These are phyloP conservation scores for Mionectes macconnelli DNA, from an alignment of 2,113 vertebrate species.

Conservation along the genomic window DNA sequence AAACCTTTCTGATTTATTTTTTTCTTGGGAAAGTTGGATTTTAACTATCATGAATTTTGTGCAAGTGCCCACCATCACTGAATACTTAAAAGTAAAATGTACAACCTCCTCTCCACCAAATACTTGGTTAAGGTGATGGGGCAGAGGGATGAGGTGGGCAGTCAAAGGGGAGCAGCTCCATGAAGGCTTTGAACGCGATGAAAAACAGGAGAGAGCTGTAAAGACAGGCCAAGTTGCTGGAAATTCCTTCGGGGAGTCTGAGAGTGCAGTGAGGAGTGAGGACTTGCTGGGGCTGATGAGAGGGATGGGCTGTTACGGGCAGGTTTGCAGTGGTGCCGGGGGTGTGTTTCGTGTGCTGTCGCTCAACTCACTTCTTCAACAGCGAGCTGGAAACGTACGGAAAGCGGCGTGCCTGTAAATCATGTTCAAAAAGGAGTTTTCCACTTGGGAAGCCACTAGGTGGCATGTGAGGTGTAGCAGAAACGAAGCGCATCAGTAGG, in stretches of 20 bases:
- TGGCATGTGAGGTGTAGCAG: constrained; percentile 68
- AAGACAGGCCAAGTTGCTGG: neutral
- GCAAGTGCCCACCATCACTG: neutral
- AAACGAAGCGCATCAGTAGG: neutral
- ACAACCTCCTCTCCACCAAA: neutral
- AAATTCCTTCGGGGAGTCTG: neutral
- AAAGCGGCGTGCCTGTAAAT: accelerated
- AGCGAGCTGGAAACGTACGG: accelerated
- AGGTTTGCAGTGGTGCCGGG: accelerated
- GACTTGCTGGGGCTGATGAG: neutral
- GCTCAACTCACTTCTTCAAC: neutral
- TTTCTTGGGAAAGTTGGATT: neutral
- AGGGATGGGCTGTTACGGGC: accelerated
- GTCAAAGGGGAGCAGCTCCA: accelerated
- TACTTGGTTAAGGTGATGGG: neutral
- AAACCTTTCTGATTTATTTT: neutral
- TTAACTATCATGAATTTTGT: neutral
- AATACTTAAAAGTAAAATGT: neutral
- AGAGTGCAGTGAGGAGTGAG: neutral
- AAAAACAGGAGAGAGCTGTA: neutral
- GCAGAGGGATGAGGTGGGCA: neutral
- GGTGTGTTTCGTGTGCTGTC: accelerated
- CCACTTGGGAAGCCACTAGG: constrained; percentile 59
- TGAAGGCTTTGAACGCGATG: neutral
- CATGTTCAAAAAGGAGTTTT: neutral